phyloP scores from a whole-genome alignment of 2,797 vertebrate genomes.

The Valencia hispanica region DNA sequence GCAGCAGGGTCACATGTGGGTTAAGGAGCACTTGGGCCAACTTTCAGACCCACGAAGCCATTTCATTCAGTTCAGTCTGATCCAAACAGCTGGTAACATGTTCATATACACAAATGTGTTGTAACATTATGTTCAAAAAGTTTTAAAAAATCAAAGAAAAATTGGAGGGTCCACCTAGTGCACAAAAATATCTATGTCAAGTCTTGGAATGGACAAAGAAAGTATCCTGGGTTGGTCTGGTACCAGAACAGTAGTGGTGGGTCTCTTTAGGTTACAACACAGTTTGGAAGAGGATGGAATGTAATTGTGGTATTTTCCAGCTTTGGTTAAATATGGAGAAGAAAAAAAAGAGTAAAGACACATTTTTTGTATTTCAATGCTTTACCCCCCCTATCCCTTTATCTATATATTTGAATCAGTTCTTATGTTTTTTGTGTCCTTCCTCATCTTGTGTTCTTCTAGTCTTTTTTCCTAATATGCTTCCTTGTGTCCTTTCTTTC shows the following conservation, averaged over 20 bases:
- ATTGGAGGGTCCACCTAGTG: not conserved
- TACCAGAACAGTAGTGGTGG: not conserved
- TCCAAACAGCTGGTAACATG: slow-evolving; percentile 39
- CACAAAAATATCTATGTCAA: not conserved
- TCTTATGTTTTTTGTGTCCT: not conserved
- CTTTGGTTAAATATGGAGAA: too few species aligned
- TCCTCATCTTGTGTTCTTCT: not conserved
- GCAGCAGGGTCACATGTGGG: slow-evolving; percentile 5
- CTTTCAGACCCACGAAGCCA: slow-evolving; percentile 26
- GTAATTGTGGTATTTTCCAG: too few species aligned
- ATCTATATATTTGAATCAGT: not conserved
- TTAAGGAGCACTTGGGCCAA: slow-evolving; percentile 31
- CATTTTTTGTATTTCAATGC: too few species aligned
- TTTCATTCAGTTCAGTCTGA: slow-evolving; percentile 26
- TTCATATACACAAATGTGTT: slow-evolving; percentile 6
- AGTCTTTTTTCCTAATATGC: too few species aligned
- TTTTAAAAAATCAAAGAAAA: not conserved
- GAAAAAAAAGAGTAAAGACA: too few species aligned
- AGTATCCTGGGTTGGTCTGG: not conserved
- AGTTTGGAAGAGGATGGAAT: too few species aligned
- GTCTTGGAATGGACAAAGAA: not conserved
- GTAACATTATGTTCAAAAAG: not conserved
- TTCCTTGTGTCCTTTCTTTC: too few species aligned
- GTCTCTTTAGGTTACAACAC: too few species aligned
- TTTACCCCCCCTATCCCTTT: too few species aligned